Percentiles rank a stretch among this genome's conserved stretches.
phyloP scores from a whole-genome alignment of 2,888 invertebrate species.

The Athalia rosae region DNA sequence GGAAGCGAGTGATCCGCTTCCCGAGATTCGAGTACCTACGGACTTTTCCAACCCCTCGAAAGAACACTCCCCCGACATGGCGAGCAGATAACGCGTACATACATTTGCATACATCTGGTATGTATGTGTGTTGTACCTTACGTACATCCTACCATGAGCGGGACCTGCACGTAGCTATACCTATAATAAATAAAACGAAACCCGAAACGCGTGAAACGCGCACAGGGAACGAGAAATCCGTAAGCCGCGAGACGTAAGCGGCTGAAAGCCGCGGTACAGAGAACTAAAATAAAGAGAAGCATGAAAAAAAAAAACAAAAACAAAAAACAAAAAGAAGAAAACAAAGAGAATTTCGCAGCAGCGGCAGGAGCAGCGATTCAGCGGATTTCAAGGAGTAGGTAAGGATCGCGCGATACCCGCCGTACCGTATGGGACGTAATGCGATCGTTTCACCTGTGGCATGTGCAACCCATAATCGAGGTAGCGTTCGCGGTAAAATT shows the following conservation, averaged over 20 bases:
- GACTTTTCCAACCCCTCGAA: too few relatives aligned
- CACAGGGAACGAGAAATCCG: neutral
- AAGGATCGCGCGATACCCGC: too few relatives aligned
- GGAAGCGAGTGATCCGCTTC: too few relatives aligned
- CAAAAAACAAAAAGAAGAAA: neutral
- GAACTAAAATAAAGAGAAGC: constrained; percentile 13
- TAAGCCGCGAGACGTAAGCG: neutral
- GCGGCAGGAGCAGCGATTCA: too few relatives aligned
- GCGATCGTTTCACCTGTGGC: too few relatives aligned
- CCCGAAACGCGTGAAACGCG: too few relatives aligned
- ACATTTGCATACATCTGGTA: neutral
- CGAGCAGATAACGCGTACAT: neutral
- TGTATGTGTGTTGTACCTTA: neutral
- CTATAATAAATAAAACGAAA: too few relatives aligned
- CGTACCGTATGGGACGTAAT: too few relatives aligned
- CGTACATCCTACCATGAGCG: constrained; percentile 3
- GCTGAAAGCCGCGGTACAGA: constrained; percentile 15
- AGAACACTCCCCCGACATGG: neutral
- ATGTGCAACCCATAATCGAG: too few relatives aligned
- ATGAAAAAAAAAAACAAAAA: constrained; percentile 22
- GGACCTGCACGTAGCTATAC: neutral
- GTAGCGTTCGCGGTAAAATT: too few relatives aligned
- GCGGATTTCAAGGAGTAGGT: too few relatives aligned
- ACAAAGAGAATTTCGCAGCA: neutral
- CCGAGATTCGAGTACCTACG: too few relatives aligned